Base-by-base conservation (phyloP, 2,888 invertebrate genomes). In the Drosophila longiperda region DNA sequence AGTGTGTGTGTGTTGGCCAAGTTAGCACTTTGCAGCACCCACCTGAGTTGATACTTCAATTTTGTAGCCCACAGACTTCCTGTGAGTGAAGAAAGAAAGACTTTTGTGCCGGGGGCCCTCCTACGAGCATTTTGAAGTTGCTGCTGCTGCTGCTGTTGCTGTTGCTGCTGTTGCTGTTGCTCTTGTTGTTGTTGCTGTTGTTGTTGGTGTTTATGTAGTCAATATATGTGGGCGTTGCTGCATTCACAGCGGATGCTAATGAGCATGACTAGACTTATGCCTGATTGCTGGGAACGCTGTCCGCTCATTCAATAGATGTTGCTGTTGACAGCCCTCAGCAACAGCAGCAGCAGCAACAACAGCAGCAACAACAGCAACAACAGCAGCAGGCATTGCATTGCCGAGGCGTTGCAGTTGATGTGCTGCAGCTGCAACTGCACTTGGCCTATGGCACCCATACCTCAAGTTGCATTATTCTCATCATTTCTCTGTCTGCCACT, bases 231-330 rank as follows among this genome's bases (percentile, higher is more conserved):
- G 83, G 87, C 87, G 81, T 79, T 61, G 84, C 72, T 83, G 80
- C 80, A 81, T 80, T 80, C 88, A 77, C 83, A 71, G 87, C 78
- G 80, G 82, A 85, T 85, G 85, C 85, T 89, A 85, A 85, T 85
- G 85, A 85, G 85, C 85, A 85, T 85, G 85, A 85, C 85, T 85
- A 85, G 87, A 89, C 85, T 83, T 66, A 78, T 89, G 89, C 60
- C 70, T 65, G 80, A 68, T 73, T 66, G 62, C 38, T 80, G 76
- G 45, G 33, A 73, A 63, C 42, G 38, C 42, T 54, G 49, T 68
- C 62, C 59, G 82, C 58, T 68, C 62, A 63, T 73, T 78, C 78
- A 75, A 79, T 61, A 70, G 78, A 55, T 71, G 74, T 52, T 73
- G 73, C 55, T 59, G 77, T 70, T 76, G 75, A 83, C 82, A 83